These are phyloP conservation scores for Ochlodes sylvanus DNA, from an alignment of 2,888 invertebrate genomes.

Conservation along the genomic window DNA sequence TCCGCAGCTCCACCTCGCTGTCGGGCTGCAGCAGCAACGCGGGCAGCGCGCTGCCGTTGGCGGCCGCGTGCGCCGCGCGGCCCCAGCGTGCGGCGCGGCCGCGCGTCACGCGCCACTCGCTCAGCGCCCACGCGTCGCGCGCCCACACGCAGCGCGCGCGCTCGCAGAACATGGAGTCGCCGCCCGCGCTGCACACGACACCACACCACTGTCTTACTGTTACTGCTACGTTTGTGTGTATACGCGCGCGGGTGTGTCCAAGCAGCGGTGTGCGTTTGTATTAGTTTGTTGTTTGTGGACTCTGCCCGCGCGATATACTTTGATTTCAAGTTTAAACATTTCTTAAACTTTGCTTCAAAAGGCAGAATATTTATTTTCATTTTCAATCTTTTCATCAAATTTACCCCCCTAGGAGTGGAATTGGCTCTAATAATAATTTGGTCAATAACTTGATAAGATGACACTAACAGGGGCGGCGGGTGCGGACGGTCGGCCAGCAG, in stretches of 20 bases:
- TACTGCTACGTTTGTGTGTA: too few species aligned
- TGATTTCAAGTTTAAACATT: too few species aligned
- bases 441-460: too few species aligned
- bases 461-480: slow-evolving; percentile 23
- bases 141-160: slow-evolving; percentile 45
- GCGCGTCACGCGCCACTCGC: slow-evolving; percentile 55
- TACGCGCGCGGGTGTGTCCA: too few species aligned
- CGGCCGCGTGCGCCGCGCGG: slow-evolving; percentile 28
- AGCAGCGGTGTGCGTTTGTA: too few species aligned
- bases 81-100: slow-evolving; percentile 50
- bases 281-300: too few species aligned
- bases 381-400: too few species aligned
- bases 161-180: slow-evolving; percentile 41
- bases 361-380: too few species aligned
- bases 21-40: slow-evolving; percentile 80
- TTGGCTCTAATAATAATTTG: too few species aligned
- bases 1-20: slow-evolving; percentile 65
- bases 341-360: too few species aligned
- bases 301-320: too few species aligned
- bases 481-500: slow-evolving; percentile 85
- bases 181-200: slow-evolving; percentile 44
- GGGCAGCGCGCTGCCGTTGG: slow-evolving; percentile 41
- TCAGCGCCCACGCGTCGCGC: slow-evolving; percentile 54
- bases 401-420: too few species aligned
- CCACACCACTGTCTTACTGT: not conserved